Base-by-base conservation (phyloP, 2,888 invertebrate genomes). In the Lydus trimaculatus region DNA sequence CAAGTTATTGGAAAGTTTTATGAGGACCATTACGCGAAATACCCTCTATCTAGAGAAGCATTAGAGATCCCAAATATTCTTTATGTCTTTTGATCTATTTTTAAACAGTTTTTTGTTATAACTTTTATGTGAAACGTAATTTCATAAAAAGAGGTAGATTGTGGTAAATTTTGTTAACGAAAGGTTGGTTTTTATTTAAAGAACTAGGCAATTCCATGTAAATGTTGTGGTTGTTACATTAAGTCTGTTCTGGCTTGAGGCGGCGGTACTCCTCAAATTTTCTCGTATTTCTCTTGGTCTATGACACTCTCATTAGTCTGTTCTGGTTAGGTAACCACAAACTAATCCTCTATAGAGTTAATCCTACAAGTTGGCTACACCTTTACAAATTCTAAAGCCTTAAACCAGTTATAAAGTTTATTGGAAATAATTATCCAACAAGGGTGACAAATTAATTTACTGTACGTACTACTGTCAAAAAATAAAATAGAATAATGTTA, bases 1-100 rank as follows among this genome's bases (percentile, higher is more conserved):
- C 74, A 74, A 72, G 73, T 74, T 74, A 74, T 74, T 66, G 72
- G 73, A 72, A 72, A 71, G 70, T 75, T 73, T 73, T 75, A 73
- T 72, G 65, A 66, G 69, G 62, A 70, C 66, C 66, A 71, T 67
- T 70, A 70, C 66, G 56, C 59, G 59, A 61, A 70, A 70, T 64
- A 69, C 56, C 63, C 52, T 33, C 33, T 39, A 31, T 31, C 9
- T n/a, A 13, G 28, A 9, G 20, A 20, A 48, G 8, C 48, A 17
- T 25, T 28, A 58, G 31, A 62, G 61, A 39, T 61, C 61, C 1
- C 60, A 25, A 67, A 67, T 64, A 58, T 64, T 59, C 66, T 39
- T 28, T 28, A 28, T 28, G 11, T 58, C 52, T 63, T 64, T 64
- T 61, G 61, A 64, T 64, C 28, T 56, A 28, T 59, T 15, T 58